Evolutionary conservation across 2,888 invertebrate genomes (phyloP).

Genomic region (Hirtodrosophila confusa): DNA sequence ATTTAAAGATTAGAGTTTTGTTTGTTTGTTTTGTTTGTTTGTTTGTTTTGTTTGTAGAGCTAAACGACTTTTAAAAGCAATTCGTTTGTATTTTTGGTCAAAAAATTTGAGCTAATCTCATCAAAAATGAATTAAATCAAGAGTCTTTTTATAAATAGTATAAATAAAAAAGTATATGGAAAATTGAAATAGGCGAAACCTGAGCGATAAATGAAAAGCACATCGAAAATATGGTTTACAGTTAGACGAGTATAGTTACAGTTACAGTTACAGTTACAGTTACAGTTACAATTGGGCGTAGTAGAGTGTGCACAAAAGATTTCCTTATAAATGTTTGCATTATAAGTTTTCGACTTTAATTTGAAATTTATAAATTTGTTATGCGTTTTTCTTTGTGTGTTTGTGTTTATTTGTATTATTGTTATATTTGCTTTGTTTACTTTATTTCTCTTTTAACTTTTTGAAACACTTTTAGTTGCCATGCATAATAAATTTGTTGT

Average conservation of each 20-base stretch:
- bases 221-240: constrained; percentile 45
- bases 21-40: background rate
- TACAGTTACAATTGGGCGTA: constrained; percentile 36
- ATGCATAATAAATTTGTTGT: constrained; percentile 27
- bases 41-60: constrained; percentile 38
- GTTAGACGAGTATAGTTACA: constrained; percentile 38
- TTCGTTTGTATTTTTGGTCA: constrained; percentile 50
- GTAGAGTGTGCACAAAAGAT: constrained; percentile 34
- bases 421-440: constrained; percentile 2
- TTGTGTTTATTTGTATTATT: constrained; percentile 1
- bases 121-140: constrained; percentile 36
- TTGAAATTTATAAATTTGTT: constrained; percentile 19
- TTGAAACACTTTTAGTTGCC: constrained; percentile 56
- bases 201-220: constrained; percentile 52
- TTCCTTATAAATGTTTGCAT: constrained; percentile 18
- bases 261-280: constrained; percentile 20
- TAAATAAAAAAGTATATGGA: background rate
- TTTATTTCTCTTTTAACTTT: background rate
- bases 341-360: constrained; percentile 6
- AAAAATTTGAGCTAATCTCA: constrained; percentile 47
- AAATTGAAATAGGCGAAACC: constrained; percentile 27
- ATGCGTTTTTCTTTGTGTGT: background rate
- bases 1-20: constrained; percentile 30
- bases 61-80: constrained; percentile 37
- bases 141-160: constrained; percentile 33